Evolutionary conservation across 2,797 vertebrate species (phyloP), one percentile per base, ranked within the genome.

Genomic region (Atherinosoma microstoma): DNA sequence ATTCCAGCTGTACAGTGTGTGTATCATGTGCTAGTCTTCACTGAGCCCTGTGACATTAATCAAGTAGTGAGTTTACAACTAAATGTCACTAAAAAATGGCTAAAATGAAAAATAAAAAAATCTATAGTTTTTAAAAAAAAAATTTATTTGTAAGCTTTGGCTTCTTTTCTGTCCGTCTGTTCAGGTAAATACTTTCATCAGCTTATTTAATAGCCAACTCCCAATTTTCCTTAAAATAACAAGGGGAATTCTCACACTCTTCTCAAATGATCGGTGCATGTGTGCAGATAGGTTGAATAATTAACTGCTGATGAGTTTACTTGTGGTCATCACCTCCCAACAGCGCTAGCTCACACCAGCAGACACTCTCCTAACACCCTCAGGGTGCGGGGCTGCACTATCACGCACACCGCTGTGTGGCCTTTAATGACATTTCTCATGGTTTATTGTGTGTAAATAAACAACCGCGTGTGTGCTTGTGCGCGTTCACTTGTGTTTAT

Each of bases 351-450:
- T 65, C 60, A 64, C 58, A 67, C 35, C 70, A 65, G 60, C 66
- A 54, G 67, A 67, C 67, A 63, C 56, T 84, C 73, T 70, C 80
- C 70, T 42, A 70, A 73, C 67, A 68, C 84, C 92, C 89, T 78
- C 73, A 22, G 91, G 93, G 89, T 75, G 78, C 78, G 58, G 47
- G 22, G 53, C 84, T 92, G 91, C 90, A 89, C 92, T 91, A 89
- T 93, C 93, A 94, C 84, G 91, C 82, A 83, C 91, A 87, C 89
- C 68, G 76, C 91, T 87, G 91, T 73, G 84, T 95, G 94, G 94
- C 94, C 93, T 95, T 95, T 94, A 94, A 89, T 87, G 94, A 94
- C 94, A 94, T 95, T 95, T 92, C 79, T 89, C 73, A 60, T 38
- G 80, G 79, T 88, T 88, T 80, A 86, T 70, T 88, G 83, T 82